These are phyloP conservation scores for Cnemophilus loriae DNA, from an alignment of 2,113 vertebrate genomes.

Conservation along the genomic window DNA sequence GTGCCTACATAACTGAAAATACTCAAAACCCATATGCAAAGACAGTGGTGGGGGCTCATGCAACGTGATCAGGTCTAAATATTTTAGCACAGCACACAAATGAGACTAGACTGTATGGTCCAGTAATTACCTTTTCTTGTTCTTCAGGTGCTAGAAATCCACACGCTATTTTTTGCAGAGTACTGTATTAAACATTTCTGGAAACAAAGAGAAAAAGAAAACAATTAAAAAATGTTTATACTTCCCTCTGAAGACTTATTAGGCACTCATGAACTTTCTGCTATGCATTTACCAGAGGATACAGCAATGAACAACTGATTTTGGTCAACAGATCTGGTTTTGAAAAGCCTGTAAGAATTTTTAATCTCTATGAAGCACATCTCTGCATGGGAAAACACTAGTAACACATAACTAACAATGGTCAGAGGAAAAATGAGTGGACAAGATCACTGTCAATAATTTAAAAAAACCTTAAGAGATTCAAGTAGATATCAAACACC, in stretches of 20 bases:
- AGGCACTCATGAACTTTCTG: not conserved
- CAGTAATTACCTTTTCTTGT: constrained; percentile 70
- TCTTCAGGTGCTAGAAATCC: constrained; percentile 69
- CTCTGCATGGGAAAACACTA: not conserved
- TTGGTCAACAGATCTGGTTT: not conserved
- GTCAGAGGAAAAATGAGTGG: not conserved
- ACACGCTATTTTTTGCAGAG: constrained; percentile 41
- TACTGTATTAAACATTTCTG: constrained; percentile 69
- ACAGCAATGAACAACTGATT: not conserved
- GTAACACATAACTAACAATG: not conserved
- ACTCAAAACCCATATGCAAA: not conserved
- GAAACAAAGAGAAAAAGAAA: constrained; percentile 9
- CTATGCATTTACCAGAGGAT: not conserved
- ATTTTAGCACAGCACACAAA: constrained; percentile 26
- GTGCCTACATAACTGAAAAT: not conserved
- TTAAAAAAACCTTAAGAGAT: not conserved
- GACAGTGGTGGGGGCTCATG: not conserved
- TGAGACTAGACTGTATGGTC: not conserved
- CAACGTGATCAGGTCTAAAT: not conserved
- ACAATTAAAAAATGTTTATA: not conserved
- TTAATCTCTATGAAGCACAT: not conserved
- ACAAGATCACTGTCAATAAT: not conserved
- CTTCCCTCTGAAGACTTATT: not conserved
- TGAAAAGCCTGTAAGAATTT: not conserved
- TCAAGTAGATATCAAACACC: not conserved